Conservation (phyloP, 2,888 invertebrate genomes). For the Macrosoma leucophasiata region DNA sequence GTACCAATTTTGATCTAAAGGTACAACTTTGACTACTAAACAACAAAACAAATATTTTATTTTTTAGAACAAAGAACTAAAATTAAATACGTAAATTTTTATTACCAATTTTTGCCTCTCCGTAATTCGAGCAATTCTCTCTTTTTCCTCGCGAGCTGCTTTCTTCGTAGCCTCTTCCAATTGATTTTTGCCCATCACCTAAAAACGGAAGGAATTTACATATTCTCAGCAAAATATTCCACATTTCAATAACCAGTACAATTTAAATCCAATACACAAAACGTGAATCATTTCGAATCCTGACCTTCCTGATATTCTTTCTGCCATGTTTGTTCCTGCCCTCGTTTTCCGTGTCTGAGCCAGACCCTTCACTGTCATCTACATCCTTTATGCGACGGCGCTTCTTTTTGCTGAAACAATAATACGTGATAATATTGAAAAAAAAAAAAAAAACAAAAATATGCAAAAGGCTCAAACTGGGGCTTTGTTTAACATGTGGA, state of each 20-base stretch:
- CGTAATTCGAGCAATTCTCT: constrained; percentile 89
- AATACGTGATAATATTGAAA: too few relatives aligned
- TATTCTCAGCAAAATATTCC: not conserved
- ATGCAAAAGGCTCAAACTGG: too few relatives aligned
- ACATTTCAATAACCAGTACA: not conserved
- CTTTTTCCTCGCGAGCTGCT: constrained; percentile 93
- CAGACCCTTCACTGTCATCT: constrained; percentile 59
- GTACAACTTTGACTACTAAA: too few relatives aligned
- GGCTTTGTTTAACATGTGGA: too few relatives aligned
- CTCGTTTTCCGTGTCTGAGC: constrained; percentile 63
- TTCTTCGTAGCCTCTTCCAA: constrained; percentile 88
- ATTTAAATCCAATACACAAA: constrained; percentile 38
- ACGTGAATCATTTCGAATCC: too few relatives aligned
- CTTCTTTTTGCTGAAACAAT: constrained; percentile 59
- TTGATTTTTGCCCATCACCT: constrained; percentile 77
- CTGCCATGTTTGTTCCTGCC: constrained; percentile 67
- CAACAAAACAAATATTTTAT: too few relatives aligned
- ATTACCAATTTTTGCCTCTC: constrained; percentile 90
- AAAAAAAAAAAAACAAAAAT: too few relatives aligned
- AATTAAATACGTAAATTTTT: constrained; percentile 2
- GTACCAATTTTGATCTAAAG: too few relatives aligned
- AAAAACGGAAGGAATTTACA: constrained; percentile 44
- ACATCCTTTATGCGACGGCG: constrained; percentile 60
- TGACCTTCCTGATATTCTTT: constrained; percentile 69
- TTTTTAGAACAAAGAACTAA: constrained; percentile 5